These are phyloP conservation scores for Loripinus fragilis DNA, from an alignment of 2,888 invertebrate genomes.

Conservation along the genomic window DNA sequence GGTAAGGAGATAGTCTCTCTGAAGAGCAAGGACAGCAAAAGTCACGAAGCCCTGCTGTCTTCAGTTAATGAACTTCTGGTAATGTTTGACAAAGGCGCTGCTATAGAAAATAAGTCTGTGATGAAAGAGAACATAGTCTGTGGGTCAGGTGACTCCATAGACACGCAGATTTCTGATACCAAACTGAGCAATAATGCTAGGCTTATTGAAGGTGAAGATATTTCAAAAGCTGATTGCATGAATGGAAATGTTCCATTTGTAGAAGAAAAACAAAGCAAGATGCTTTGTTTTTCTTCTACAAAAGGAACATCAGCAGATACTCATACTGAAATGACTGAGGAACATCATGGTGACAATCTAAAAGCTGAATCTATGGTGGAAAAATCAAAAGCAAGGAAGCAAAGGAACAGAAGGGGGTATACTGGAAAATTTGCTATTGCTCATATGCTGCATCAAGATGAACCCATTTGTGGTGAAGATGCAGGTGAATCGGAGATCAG, in stretches of 20 bases:
- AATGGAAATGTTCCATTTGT: background rate
- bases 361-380: background rate
- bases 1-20: no score
- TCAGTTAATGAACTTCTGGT: background rate
- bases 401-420: background rate
- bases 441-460: slow-evolving; percentile 7
- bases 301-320: no score
- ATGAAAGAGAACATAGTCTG: background rate
- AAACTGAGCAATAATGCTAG: no score
- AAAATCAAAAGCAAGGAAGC: background rate
- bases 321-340: background rate
- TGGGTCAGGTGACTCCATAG: background rate
- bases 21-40: background rate
- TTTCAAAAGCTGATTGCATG: background rate
- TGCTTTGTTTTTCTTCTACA: no score
- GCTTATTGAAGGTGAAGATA: no score
- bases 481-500: background rate
- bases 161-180: background rate
- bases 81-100: background rate
- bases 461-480: background rate
- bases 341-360: background rate
- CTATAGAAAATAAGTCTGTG: background rate
- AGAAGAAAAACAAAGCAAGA: no score
- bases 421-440: slow-evolving; percentile 13
- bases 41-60: background rate